Conservation (phyloP, 2,888 invertebrate genomes). For the Andrena haemorrhoa region DNA sequence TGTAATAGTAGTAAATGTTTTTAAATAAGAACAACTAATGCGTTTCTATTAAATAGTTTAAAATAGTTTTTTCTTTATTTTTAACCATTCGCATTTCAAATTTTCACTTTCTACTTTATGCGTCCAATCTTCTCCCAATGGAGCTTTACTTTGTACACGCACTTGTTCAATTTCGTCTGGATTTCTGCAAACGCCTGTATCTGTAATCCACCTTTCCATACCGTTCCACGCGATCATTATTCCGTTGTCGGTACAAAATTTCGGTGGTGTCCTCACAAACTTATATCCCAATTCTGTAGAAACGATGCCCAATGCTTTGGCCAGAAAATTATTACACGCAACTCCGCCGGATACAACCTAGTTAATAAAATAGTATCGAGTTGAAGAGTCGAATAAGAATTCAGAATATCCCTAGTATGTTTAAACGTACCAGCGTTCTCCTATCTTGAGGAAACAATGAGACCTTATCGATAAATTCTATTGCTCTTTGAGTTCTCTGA, state of each 20-base stretch:
- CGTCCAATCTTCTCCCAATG: constrained; percentile 88
- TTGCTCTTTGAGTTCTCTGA: constrained; percentile 93
- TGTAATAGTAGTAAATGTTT: background rate
- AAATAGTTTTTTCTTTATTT: constrained; percentile 72
- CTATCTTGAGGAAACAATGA: constrained; percentile 87
- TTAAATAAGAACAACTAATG: background rate
- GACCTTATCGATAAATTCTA: constrained; percentile 89
- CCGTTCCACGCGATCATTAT: constrained; percentile 99
- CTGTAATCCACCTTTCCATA: constrained; percentile 89
- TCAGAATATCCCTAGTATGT: background rate
- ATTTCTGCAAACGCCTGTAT: constrained; percentile 84
- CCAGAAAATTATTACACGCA: constrained; percentile 95
- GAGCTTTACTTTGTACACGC: constrained; percentile 87
- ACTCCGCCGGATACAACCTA: constrained; percentile 97
- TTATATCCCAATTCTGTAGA: constrained; percentile 89
- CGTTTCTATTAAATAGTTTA: background rate
- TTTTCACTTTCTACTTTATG: constrained; percentile 86
- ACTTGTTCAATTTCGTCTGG: constrained; percentile 87
- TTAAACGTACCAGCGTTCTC: constrained; percentile 86
- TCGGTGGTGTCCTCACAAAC: constrained; percentile 91
- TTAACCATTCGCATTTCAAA: constrained; percentile 87
- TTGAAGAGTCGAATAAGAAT: background rate
- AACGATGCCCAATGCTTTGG: constrained; percentile 89
- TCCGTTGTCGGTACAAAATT: constrained; percentile 98
- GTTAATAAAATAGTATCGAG: constrained; percentile 50